Evolutionary conservation across 1,140 invertebrate genomes (phyloP).

Genomic region (Heliconius eleuchia): DNA sequence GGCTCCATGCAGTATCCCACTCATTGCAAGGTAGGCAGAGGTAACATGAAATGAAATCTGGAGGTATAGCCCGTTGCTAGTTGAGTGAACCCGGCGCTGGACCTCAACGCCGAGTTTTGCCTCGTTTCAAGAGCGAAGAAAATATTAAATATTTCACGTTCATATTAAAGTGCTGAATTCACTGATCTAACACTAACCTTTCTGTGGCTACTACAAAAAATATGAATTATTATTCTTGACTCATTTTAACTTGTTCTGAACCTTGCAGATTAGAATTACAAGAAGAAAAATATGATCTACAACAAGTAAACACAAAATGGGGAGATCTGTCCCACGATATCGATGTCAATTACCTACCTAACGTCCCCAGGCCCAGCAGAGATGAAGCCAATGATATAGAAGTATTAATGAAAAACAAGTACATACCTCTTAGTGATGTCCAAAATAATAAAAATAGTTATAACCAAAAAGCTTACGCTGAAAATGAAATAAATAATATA

Average conservation of each 20-base stretch:
- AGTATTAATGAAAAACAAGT: slow-evolving; percentile 50
- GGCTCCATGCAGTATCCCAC: no score
- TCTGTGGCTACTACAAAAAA: no score
- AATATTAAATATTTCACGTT: no score
- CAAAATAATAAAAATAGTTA: background rate
- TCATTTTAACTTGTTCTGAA: background rate
- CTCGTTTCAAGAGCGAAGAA: no score
- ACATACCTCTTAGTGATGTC: slow-evolving; percentile 51
- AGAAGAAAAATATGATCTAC: slow-evolving; percentile 27
- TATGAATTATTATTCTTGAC: no score
- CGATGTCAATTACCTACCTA: slow-evolving; percentile 68
- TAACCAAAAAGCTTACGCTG: background rate
- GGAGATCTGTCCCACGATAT: slow-evolving; percentile 69
- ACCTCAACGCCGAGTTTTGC: no score
- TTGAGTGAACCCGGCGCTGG: no score
- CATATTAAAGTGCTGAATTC: no score
- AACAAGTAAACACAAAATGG: slow-evolving; percentile 46
- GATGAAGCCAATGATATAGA: slow-evolving; percentile 57
- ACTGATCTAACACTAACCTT: background rate
- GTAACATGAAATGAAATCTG: no score
- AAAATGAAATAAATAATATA: slow-evolving; percentile 27
- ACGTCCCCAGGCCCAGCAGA: slow-evolving; percentile 40
- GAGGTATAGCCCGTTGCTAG: no score
- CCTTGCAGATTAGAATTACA: slow-evolving; percentile 28
- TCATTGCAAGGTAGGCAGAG: no score